Evolutionary conservation across 2,797 vertebrate species (phyloP).

Genomic region (Poecilia gillii): DNA sequence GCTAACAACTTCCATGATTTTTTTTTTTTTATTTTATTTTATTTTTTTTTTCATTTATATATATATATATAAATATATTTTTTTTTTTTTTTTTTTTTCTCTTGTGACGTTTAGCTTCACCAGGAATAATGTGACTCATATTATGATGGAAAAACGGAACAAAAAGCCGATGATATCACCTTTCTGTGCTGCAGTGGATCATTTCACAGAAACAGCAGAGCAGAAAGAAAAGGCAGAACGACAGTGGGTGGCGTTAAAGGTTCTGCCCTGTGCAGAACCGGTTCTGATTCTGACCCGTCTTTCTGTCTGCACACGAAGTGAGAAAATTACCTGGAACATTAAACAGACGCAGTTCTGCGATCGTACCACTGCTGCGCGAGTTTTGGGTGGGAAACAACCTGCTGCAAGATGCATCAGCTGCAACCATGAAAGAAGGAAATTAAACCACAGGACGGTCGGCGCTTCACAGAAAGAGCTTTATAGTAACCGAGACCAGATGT

Average conservation of each 20-base stretch:
- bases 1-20: too few relatives aligned
- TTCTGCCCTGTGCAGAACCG: not conserved
- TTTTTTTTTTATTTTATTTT: too few relatives aligned
- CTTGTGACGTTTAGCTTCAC: not conserved
- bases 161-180: not conserved
- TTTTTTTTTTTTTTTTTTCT: not conserved
- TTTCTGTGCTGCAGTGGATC: not conserved
- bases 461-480: constrained; percentile 37
- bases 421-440: not conserved
- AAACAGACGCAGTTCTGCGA: not conserved
- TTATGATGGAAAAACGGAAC: not conserved
- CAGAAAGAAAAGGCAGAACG: constrained; percentile 18
- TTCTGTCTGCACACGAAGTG: not conserved
- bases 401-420: not conserved
- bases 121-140: not conserved
- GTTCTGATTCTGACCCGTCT: not conserved
- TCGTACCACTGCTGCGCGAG: not conserved
- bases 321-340: not conserved
- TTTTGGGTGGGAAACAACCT: constrained; percentile 26
- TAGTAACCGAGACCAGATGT: constrained; percentile 16
- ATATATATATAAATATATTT: too few relatives aligned
- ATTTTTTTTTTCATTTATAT: too few relatives aligned
- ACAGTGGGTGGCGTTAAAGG: constrained; percentile 20
- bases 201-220: not conserved
- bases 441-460: not conserved